Base-by-base conservation (phyloP, 2,797 vertebrate genomes). In the Pachyuromys duprasi region DNA sequence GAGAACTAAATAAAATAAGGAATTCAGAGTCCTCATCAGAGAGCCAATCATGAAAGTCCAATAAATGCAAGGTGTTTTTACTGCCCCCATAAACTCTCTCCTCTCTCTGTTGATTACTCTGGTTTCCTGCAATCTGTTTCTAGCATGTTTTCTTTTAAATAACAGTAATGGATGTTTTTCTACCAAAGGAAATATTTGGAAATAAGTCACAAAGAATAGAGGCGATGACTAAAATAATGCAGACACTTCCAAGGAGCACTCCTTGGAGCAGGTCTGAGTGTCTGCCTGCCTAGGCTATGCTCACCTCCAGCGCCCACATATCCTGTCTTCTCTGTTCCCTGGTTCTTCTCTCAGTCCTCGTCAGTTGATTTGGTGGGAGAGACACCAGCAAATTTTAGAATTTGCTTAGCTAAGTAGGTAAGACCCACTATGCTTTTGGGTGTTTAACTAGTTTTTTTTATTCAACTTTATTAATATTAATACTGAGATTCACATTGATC, bases 121-220 rank as follows among this genome's bases (percentile, higher is more conserved):
- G 53, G 39, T 60, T 87, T 90, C 74, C 65, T 49, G 36, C 42
- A 49, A 39, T 83, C 82, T 87, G 36, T 33, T 90, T 76, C 49
- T 42, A 14, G 18, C 75, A 20, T 79, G 79, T 75, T 86, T 91
- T 86, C 39, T 87, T 95, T 96, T 62, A 96, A 89, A 88, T 81
- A 78, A 63, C 62, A 1, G 8, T 72, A 92, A 81, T 67, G 76
- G 78, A 63, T 60, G 17, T 39, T 95, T 53, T 45, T 79, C 92
- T 53, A 86, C 57, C 55, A 89, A 87, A 93, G 45, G 45, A 49
- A 49, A 49, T 49, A 49, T 86, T 80, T 12, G 45, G 5, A 3
- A 65, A 79, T 94, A 62, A 22, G 5, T 1, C 39, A 70, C 75
- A 88, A 95, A 45, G 3, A 28, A 42, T 62, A 75, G 86, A 75